Base-by-base conservation (phyloP, 1,140 invertebrate genomes). In the Lasioglossum baleicum region DNA sequence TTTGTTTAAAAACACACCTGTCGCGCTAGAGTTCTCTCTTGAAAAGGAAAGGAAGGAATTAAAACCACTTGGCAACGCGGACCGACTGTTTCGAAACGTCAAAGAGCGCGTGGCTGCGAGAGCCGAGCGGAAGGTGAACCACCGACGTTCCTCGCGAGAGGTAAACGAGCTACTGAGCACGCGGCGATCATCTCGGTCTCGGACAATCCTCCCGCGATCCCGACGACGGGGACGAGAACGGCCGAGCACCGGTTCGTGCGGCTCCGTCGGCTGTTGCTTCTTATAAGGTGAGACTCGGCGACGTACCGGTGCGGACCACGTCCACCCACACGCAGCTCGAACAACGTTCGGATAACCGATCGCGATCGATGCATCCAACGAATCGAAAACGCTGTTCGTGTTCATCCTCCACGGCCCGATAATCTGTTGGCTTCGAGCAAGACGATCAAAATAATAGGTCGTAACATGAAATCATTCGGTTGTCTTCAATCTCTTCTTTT, bases 211-310 rank as follows among this genome's bases (percentile, higher is more conserved):
- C 65, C 53, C 48, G 42, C 75, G 17, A 67, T n/a, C 2, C 17
- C 60, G 64, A 42, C 10, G 40, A 51, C 65, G 67, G 42, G 7
- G 51, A 53, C 82, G 67, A 56, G 31, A n/a, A 22, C 48, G 20
- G 26, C 63, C 58, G 65, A 74, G 40, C 22, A 72, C 20, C 51
- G 67, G 22, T 69, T 84, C 71, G 68, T 69, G 74, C 44, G 44
- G 15, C 56, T 75, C 15, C 78, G 67, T 58, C 40, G 56, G 6
- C 40, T 7, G 1, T 68, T 81, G 70, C 35, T 72, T 85, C 73
- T 61, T 85, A 84, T 81, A 85, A 81, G 83, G 83, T 26, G 66
- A 60, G 83, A 77, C 22, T 26, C 63, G 22, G 69, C 40, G 58
- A 51, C 53, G 51, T 22, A 67, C 56, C 35, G 51, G 15, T 56